Evolutionary conservation across 1,140 invertebrate species (phyloP).

Genomic region (Hyles vespertilio): DNA sequence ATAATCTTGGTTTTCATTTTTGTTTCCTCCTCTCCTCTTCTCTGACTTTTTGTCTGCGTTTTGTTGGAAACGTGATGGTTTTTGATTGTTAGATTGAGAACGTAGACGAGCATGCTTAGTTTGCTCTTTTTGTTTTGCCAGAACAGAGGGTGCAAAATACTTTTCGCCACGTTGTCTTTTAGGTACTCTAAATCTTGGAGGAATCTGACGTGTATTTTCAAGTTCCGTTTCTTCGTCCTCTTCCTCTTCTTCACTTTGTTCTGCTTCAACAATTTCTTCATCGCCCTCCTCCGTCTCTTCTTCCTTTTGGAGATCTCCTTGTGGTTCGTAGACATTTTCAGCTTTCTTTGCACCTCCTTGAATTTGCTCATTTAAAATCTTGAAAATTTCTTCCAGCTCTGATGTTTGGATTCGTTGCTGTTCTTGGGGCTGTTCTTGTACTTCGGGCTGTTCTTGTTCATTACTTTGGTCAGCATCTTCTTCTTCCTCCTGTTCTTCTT

Average conservation of each 20-base stretch:
- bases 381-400: slow-evolving; percentile 12
- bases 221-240: slow-evolving; percentile 1
- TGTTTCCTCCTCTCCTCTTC: slow-evolving; percentile 1
- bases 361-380: slow-evolving; percentile 15
- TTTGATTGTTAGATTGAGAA: slow-evolving; percentile 3
- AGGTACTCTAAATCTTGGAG: slow-evolving; percentile 3
- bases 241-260: slow-evolving; percentile 1
- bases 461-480: slow-evolving; percentile 9
- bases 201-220: background rate
- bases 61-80: slow-evolving; percentile 2
- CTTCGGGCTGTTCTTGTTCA: slow-evolving; percentile 13
- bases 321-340: background rate
- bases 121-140: slow-evolving; percentile 7
- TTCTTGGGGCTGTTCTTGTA: slow-evolving; percentile 12
- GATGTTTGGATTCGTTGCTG: slow-evolving; percentile 5
- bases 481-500: slow-evolving; percentile 2
- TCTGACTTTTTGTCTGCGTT: slow-evolving; percentile 3
- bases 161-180: slow-evolving; percentile 1
- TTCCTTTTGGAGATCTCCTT: background rate
- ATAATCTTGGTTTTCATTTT: slow-evolving; percentile 3
- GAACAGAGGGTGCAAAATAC: slow-evolving; percentile 3
- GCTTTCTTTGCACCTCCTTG: background rate
- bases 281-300: background rate
- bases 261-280: slow-evolving; percentile 9
- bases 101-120: background rate